Evolutionary conservation across 2,888 invertebrate species (phyloP), one percentile per base, ranked within the genome.

Genomic region (Zaprionus obscuricornis): DNA sequence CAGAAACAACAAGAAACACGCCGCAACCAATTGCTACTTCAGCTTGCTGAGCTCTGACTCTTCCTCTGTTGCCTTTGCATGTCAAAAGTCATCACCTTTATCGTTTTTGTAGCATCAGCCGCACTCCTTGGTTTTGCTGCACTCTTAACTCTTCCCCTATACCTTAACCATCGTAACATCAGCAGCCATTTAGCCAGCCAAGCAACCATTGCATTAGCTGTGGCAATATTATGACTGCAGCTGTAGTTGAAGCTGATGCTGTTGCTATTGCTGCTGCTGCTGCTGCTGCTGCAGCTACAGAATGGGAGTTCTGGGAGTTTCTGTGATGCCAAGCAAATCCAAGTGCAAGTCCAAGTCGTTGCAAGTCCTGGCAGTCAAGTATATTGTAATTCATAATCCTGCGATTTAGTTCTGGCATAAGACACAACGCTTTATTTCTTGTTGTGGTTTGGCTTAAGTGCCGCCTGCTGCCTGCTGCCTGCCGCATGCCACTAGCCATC

Each of bases 301-400:
- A 46, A n/a, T n/a, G n/a, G n/a, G n/a, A n/a, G n/a, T n/a, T n/a
- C n/a, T n/a, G n/a, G n/a, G n/a, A n/a, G n/a, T n/a, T n/a, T n/a
- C n/a, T n/a, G n/a, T n/a, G n/a, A n/a, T n/a, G n/a, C n/a, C n/a
- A n/a, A n/a, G n/a, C n/a, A n/a, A n/a, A n/a, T n/a, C n/a, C n/a
- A n/a, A n/a, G n/a, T n/a, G n/a, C n/a, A n/a, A n/a, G n/a, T n/a
- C n/a, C n/a, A n/a, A n/a, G n/a, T n/a, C n/a, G n/a, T n/a, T n/a
- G n/a, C n/a, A n/a, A 37, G 54, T 65, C 56, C 51, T 47, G 73
- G 58, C 68, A 50, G 70, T 66, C 82, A 76, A 81, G 66, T 82
- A 73, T 79, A 83, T 79, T 82, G 86, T 81, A 84, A 84, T 85
- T 85, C 84, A 85, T 85, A 85, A 82, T 83, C 86, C 84, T 62